Conservation (phyloP, 2,113 vertebrate species). For the Neogale vison region DNA sequence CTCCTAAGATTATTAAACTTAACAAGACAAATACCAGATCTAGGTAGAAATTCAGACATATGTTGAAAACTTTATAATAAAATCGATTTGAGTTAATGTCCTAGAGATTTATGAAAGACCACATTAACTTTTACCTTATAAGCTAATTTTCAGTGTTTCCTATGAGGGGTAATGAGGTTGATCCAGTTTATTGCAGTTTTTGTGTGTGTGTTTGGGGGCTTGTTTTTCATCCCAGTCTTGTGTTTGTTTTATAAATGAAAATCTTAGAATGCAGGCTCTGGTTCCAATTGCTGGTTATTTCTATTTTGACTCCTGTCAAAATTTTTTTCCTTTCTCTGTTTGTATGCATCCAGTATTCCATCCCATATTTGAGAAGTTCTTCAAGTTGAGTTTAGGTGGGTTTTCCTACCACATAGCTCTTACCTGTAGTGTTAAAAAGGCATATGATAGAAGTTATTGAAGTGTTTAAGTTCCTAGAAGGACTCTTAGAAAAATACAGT, state of each 20-base stretch:
- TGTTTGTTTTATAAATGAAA: conserved; percentile 18
- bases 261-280: background rate
- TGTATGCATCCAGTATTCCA: background rate
- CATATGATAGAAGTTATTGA: background rate
- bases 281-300: background rate
- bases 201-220: background rate
- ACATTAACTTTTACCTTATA: background rate
- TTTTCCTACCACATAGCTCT: background rate
- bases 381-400: background rate
- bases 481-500: background rate
- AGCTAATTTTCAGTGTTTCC: conserved; percentile 5
- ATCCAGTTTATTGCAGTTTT: background rate
- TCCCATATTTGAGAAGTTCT: background rate
- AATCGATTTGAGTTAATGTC: conserved; percentile 14
- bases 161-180: background rate
- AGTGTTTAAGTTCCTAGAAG: background rate
- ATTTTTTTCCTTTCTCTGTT: background rate
- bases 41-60: background rate
- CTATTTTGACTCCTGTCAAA: background rate
- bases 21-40: background rate
- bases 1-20: conserved; percentile 7
- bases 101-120: background rate
- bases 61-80: conserved; percentile 39
- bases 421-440: background rate
- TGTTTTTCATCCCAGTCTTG: background rate